Evolutionary conservation across 2,888 invertebrate genomes (phyloP), one percentile per base, ranked within the genome.

Genomic region (Pyrochroa serraticornis): DNA sequence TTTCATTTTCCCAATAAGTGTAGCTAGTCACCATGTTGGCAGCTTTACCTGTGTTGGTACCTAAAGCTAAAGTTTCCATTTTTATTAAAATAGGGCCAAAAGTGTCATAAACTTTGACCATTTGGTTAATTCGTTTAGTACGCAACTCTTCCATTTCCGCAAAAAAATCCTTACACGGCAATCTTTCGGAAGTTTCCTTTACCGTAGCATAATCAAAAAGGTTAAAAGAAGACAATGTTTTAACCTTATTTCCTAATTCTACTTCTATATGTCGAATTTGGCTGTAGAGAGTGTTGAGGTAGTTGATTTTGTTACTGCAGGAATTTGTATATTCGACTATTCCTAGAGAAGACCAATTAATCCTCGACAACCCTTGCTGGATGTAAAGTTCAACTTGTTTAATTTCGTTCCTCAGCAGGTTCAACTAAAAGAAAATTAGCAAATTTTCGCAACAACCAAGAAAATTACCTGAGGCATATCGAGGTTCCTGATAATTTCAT

Each of bases 291-390:
- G 89, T 88, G 60, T 82, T 81, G 3, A 92, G 75, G 14, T 85
- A 84, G 62, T 87, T 84, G 6, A 87, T 75, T 30, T 83, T 80
- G 32, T 76, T 74, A 45, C 82, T 79, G 65, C 89, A 87, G 43
- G 81, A 81, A 0, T 79, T 74, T 1, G 87, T 83, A 75, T 90
- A 96, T 58, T 92, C 91, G 9, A 81, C 81, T 38, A 95, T 92
- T 22, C 91, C 90, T 8, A 95, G 82, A 0, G 93, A 92, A 60
- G 89, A 89, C 95, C 96, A 96, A 39, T 90, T 91, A 52, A 93
- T 87, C 30, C 94, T 84, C 1, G 88, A 88, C 0, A 92, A 80
- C 0, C 95, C 95, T 1, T 93, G 92, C 69, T 92, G 85, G 44
- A 93, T 87, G 46, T 87, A 83, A 34, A 88, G 82, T 75, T 93